Evolutionary conservation across 1,140 invertebrate species (phyloP), one percentile per base, ranked within the genome.

Genomic region (Leguminivora glycinivorella): DNA sequence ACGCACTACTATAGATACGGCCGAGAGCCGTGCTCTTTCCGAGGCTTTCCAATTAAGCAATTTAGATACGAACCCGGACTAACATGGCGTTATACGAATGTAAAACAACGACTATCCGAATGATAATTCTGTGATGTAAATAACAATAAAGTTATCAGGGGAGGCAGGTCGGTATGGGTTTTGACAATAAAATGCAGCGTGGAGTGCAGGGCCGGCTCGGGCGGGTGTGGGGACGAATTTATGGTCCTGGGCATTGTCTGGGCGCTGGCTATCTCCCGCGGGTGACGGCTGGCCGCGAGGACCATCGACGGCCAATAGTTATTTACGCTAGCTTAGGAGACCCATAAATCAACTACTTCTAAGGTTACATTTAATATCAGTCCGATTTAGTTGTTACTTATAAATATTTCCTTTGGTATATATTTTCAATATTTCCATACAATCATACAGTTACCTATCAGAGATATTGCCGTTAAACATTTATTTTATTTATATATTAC

Each of bases 61-160:
- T 91, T 91, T 90, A 91, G 89, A 91, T 91, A 91, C 86, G 83
- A 79, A 68, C 73, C 69, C 80, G 77, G 74, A 79, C 77, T 78
- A 82, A 87, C 87, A 88, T 79, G 80, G 81, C 84, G 82, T 87
- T 85, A 91, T 80, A 84, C 77, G 77, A 83, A 89, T 89, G 88
- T 91, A 90, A 90, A 86, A 91, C 89, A 91, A 89, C 76, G 77
- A 81, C 81, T 86, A 91, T 89, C 85, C 78, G 76, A 81, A 88
- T 85, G 87, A 90, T 90, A 88, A 88, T 89, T 85, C 86, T 80
- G 80, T 82, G 85, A 88, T 89, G 89, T 91, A 90, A 91, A 91
- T 90, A 88, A 91, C 88, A 88, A 90, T 89, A 90, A 89, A 88
- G 83, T 89, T 91, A 91, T 91, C 89, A 83, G 86, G 75, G 78